Evolutionary conservation across 1,140 invertebrate species (phyloP).

Genomic region (Archivesica marissinica): DNA sequence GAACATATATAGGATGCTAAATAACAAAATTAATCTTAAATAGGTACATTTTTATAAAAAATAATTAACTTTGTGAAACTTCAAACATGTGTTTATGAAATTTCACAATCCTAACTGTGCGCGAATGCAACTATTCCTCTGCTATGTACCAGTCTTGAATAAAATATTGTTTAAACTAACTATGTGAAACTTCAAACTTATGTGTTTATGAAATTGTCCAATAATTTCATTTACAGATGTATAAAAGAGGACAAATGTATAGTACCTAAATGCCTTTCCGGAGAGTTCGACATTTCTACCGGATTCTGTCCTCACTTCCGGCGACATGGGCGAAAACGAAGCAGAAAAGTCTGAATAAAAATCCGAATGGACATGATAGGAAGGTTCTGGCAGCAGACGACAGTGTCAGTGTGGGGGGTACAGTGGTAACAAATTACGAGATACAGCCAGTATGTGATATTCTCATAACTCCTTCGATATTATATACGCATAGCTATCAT

Average conservation of each 20-base stretch:
- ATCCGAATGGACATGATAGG: no score
- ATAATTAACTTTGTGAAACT: no score
- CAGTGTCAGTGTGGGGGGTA: not conserved
- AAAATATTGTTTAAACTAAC: no score
- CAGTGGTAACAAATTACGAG: not conserved
- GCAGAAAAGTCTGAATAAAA: no score
- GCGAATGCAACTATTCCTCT: no score
- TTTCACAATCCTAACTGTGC: no score
- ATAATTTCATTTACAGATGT: constrained; percentile 17
- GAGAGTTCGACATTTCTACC: constrained; percentile 15
- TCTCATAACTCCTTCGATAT: constrained; percentile 14
- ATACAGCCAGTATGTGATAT: constrained; percentile 1
- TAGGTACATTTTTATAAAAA: no score
- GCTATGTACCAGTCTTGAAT: no score
- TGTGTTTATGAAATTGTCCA: not conserved
- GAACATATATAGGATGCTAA: no score
- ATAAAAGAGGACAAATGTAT: constrained; percentile 48
- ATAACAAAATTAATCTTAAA: no score
- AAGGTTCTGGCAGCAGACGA: not conserved
- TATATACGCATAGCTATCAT: no score
- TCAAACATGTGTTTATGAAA: no score
- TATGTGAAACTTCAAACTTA: not conserved
- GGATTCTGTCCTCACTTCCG: constrained; percentile 28
- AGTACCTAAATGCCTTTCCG: constrained; percentile 20
- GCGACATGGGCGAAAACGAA: not conserved